phyloP scores from a whole-genome alignment of 2,113 vertebrate species.

The Myiozetetes cayanensis region DNA sequence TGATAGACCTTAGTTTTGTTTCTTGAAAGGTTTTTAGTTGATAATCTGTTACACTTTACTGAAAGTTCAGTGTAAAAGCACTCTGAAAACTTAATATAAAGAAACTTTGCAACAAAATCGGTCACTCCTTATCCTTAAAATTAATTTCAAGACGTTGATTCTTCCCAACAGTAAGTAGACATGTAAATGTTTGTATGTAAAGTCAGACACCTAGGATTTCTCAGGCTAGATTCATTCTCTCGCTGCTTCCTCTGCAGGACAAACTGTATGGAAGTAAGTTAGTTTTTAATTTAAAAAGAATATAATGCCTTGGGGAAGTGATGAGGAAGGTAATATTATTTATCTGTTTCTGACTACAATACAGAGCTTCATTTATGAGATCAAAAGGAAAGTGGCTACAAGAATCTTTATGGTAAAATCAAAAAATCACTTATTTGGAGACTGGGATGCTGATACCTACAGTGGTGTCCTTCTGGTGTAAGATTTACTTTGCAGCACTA shows the following conservation, averaged over 20 bases:
- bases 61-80: background rate
- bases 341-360: background rate
- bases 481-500: background rate
- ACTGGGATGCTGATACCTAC: background rate
- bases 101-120: background rate
- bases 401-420: background rate
- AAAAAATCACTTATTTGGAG: background rate
- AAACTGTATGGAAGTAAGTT: background rate
- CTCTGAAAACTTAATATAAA: background rate
- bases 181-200: background rate
- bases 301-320: background rate
- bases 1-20: background rate
- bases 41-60: background rate
- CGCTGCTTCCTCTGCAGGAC: background rate
- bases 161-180: background rate
- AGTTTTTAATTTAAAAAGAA: background rate
- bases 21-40: background rate
- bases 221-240: background rate
- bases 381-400: background rate
- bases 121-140: background rate
- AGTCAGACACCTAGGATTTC: background rate
- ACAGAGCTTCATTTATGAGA: background rate
- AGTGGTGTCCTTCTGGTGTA: background rate
- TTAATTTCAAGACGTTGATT: background rate
- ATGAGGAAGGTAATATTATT: background rate